phyloP scores from a whole-genome alignment of 2,797 vertebrate species.

The Melanotaenia boesemani region DNA sequence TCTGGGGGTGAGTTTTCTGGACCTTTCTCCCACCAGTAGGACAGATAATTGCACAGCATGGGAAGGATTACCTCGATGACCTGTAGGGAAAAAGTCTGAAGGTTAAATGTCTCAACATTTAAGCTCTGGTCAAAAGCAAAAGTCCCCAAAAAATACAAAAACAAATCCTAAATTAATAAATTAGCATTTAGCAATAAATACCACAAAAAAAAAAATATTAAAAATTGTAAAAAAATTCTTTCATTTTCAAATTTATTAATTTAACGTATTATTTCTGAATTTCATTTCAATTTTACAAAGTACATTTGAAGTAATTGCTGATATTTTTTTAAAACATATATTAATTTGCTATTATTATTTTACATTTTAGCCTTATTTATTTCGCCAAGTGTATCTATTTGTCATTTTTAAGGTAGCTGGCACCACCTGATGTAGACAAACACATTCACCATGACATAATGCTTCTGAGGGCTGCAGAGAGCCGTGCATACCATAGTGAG shows the following conservation, averaged over 20 bases:
- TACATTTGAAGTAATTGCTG: background rate
- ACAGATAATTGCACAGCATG: conserved; percentile 98
- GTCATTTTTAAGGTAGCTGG: too few relatives aligned
- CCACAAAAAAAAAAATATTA: background rate
- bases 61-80: conserved; percentile 95
- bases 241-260: background rate
- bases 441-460: too few relatives aligned
- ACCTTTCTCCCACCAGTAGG: conserved; percentile 97
- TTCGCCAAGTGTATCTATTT: too few relatives aligned
- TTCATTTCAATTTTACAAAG: background rate
- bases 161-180: background rate
- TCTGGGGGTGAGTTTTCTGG: conserved; percentile 86
- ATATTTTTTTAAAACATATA: background rate
- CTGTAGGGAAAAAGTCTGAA: conserved; percentile 45
- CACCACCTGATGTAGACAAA: too few relatives aligned
- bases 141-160: background rate
- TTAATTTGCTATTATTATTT: background rate
- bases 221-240: background rate
- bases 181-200: background rate
- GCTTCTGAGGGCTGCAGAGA: too few relatives aligned
- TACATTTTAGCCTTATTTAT: too few relatives aligned
- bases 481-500: too few relatives aligned
- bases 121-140: background rate
- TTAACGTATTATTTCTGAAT: background rate
- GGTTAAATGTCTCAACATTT: background rate